These are phyloP conservation scores for Gryon sp. DNA, from an alignment of 1,140 invertebrate genomes.

Conservation along the genomic window DNA sequence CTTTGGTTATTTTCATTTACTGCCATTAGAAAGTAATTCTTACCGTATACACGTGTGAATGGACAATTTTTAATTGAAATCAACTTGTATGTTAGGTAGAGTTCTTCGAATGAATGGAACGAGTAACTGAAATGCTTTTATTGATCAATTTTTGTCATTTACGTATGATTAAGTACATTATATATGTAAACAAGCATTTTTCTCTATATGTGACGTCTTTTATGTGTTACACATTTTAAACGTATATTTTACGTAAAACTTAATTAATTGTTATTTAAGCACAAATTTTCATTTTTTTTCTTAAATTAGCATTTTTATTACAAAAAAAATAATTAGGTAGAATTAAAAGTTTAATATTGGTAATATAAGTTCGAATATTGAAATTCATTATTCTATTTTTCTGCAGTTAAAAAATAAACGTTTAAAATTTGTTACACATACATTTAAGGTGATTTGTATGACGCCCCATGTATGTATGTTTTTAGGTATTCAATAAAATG, in stretches of 20 bases:
- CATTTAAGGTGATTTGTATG: not conserved
- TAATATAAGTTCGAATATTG: too few species aligned
- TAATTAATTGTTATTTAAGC: too few species aligned
- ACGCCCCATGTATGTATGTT: not conserved
- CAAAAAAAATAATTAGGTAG: too few species aligned
- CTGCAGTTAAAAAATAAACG: not conserved
- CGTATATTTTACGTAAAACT: too few species aligned
- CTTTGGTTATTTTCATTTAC: constrained; percentile 5
- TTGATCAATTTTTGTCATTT: too few species aligned
- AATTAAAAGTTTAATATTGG: too few species aligned
- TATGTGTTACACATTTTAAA: too few species aligned
- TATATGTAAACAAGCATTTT: too few species aligned
- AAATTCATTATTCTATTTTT: too few species aligned
- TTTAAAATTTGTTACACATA: not conserved
- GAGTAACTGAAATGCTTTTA: constrained; percentile 16
- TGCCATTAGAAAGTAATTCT: constrained; percentile 15
- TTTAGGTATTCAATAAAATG: constrained; percentile 23
- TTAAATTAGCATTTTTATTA: too few species aligned
- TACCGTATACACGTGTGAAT: not conserved
- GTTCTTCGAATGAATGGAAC: constrained; percentile 1
- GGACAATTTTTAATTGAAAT: not conserved
- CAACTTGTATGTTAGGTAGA: not conserved
- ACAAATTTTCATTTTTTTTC: too few species aligned
- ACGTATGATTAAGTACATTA: too few species aligned
- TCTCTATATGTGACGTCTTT: not conserved